Evolutionary conservation across 2,113 vertebrate genomes (phyloP), one percentile per base, ranked within the genome.

Genomic region (Chionodraco myersi): DNA sequence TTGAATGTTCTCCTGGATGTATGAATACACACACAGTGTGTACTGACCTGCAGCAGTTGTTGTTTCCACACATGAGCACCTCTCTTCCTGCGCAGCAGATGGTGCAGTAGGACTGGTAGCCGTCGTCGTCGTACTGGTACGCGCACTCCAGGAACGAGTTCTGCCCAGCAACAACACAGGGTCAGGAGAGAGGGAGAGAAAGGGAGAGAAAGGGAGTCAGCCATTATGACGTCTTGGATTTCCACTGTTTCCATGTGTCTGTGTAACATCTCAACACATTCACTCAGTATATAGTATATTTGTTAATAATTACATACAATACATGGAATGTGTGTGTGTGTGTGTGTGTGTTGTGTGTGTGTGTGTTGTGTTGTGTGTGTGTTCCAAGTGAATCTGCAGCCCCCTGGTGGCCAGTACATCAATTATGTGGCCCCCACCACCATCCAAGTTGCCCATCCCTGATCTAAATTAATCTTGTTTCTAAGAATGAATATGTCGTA

Each of bases 61-160:
- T 99, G 96, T 99, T 99, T 66, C 98, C 98, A 2, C 97, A 99
- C 97, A 99, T 99, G 62, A 99, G 97, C 85, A 98, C 98, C 94
- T 99, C 97, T 0, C 97, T 96, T 12, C 98, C 98, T 4, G 97
- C 97, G 1, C 98, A 99, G 95, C 98, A 99, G 95, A 99, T 99
- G 92, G 98, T 99, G 94, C 98, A 99, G 93, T 99, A 99, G 80
- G 98, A 99, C 94, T 99, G 98, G 91, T 99, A 99, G 30, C 98
- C 98, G 0, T 99, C 98, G 0, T 99, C 98, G 0, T 99, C 98
- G 0, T 99, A 99, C 93, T 99, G 98, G 92, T 99, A 99, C 0
- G 98, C 98, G 0, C 98, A 99, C 93, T 99, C 98, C 93, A 99
- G 89, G 88, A 99, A 99, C 58, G 97, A 98, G 93, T 99, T 99